Conservation (phyloP, 2,888 invertebrate genomes). For the Choreutis nemorana region DNA sequence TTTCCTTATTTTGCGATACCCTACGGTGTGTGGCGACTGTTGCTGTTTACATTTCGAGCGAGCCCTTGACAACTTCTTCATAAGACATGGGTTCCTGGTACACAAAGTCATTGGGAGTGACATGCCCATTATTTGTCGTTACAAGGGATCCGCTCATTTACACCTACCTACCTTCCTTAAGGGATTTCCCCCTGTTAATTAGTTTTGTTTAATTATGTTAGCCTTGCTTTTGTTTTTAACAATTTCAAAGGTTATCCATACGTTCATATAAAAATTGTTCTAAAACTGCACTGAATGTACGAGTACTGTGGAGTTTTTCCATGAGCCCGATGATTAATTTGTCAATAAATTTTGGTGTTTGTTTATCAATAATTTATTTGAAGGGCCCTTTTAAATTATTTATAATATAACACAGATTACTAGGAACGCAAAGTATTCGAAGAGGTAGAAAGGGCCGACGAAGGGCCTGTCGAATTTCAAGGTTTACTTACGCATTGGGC, state of each 20-base stretch:
- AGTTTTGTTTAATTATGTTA: constrained; percentile 13
- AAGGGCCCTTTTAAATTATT: constrained; percentile 64
- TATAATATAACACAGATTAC: constrained; percentile 65
- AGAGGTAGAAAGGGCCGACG: constrained; percentile 47
- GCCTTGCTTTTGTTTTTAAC: too few species aligned
- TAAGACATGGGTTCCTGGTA: constrained; percentile 46
- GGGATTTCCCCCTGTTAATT: too few species aligned
- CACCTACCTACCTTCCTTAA: too few species aligned
- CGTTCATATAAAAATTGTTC: neutral
- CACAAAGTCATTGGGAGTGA: constrained; percentile 68
- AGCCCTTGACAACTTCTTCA: constrained; percentile 1
- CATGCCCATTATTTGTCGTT: constrained; percentile 65
- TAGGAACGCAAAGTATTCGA: constrained; percentile 42
- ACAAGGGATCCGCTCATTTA: constrained; percentile 47
- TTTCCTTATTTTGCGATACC: too few species aligned
- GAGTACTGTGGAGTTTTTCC: too few species aligned
- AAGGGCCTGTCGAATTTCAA: constrained; percentile 55
- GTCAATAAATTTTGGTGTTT: constrained; percentile 18
- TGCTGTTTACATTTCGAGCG: too few species aligned
- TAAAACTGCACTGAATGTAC: too few species aligned
- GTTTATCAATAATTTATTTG: constrained; percentile 32
- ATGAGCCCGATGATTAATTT: too few species aligned
- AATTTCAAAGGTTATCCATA: constrained; percentile 1
- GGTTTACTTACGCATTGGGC: constrained; percentile 59
- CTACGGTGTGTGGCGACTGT: too few species aligned